A percentile compares a stretch with the other conserved stretches of the same genome.
phyloP scores from a whole-genome alignment of 2,797 vertebrate species.

The Cossypha dichroa region DNA sequence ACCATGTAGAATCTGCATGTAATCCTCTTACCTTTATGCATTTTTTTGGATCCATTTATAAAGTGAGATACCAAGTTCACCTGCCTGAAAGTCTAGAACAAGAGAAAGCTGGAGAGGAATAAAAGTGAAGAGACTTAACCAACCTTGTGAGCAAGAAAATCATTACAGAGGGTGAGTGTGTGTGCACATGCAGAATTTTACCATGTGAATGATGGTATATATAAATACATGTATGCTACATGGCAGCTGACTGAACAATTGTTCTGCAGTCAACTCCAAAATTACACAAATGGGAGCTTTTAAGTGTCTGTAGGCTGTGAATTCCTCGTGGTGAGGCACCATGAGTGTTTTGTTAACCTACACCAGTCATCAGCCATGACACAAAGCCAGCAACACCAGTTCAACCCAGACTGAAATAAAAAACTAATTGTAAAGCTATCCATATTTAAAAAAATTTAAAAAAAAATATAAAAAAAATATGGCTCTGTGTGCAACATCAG shows the following conservation, averaged over 20 bases:
- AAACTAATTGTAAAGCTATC: background rate
- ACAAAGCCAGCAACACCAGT: background rate
- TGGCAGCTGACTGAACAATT: background rate
- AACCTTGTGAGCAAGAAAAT: background rate
- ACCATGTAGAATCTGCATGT: background rate
- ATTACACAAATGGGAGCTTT: background rate
- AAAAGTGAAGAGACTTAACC: background rate
- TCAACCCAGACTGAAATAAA: background rate
- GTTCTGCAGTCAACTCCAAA: background rate
- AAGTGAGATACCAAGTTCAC: background rate
- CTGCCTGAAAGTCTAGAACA: background rate
- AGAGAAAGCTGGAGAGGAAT: background rate
- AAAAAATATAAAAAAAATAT: background rate
- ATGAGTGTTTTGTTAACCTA: background rate
- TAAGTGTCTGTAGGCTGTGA: background rate
- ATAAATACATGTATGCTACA: background rate
- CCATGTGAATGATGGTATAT: background rate
- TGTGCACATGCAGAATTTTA: background rate
- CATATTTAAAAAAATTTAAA: background rate
- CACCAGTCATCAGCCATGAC: background rate
- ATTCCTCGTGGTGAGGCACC: background rate
- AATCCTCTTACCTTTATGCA: background rate
- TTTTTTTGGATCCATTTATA: background rate
- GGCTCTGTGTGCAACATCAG: background rate
- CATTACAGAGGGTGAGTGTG: rapidly evolving